Conservation (phyloP, 2,888 invertebrate species). For the Limenitis camilla region DNA sequence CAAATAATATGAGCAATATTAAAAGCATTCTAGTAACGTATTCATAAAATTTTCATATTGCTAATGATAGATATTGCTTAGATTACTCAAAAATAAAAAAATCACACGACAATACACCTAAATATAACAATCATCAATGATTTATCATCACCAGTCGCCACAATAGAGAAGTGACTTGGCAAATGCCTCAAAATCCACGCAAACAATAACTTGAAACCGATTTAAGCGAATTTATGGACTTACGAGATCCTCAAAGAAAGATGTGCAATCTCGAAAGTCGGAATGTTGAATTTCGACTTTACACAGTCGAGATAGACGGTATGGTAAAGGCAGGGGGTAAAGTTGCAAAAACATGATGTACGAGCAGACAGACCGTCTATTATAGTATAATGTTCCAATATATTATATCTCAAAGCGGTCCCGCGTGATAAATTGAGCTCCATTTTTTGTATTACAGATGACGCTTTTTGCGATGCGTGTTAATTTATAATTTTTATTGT, state of each 20-base stretch:
- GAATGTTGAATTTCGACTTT: slow-evolving; percentile 1
- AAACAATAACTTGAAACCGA: slow-evolving; percentile 39
- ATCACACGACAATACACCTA: slow-evolving; percentile 8
- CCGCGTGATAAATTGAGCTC: slow-evolving; percentile 57
- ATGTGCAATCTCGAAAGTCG: slow-evolving; percentile 8
- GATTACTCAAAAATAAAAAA: too few relatives aligned
- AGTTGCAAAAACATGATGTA: slow-evolving; percentile 57
- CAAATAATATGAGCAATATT: too few relatives aligned
- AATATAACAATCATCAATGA: slow-evolving; percentile 16
- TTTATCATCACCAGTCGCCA: slow-evolving; percentile 25
- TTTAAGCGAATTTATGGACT: slow-evolving; percentile 51
- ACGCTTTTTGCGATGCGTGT: slow-evolving; percentile 32
- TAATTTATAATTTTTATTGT: slow-evolving; percentile 37
- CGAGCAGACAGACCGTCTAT: slow-evolving; percentile 59
- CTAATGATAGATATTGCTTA: too few relatives aligned
- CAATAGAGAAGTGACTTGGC: slow-evolving; percentile 33
- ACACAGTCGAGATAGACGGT: background rate
- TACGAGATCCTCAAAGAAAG: slow-evolving; percentile 33
- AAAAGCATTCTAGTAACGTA: too few relatives aligned
- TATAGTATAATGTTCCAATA: slow-evolving; percentile 68
- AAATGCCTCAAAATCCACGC: slow-evolving; percentile 41
- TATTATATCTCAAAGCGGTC: slow-evolving; percentile 61
- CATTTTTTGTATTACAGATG: slow-evolving; percentile 50
- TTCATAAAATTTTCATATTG: too few relatives aligned
- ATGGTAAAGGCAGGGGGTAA: slow-evolving; percentile 19